Evolutionary conservation across 2,888 invertebrate species (phyloP), one percentile per base, ranked within the genome.

Genomic region (Graphium colonna): DNA sequence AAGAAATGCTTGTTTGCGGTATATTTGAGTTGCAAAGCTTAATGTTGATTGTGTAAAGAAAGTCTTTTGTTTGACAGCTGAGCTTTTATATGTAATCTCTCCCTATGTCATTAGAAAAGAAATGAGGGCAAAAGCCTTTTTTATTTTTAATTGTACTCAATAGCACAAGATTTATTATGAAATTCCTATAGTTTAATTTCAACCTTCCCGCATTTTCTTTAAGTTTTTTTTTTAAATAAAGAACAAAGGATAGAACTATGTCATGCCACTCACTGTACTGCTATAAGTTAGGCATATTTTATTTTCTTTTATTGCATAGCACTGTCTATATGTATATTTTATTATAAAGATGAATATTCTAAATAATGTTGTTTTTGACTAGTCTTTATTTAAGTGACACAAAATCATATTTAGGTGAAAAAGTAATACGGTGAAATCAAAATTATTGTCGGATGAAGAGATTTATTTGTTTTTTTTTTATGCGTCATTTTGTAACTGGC

Each of bases 321-420:
- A n/a, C 26, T 21, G 5, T 21, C 21, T 21, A 8, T 40, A 18
- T 40, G 36, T 46, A 12, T 40, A 18, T 31, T 33, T 31, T n/a
- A 52, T 21, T 46, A 16, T 47, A 13, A 61, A 63, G 56, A 57
- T 41, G 63, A 62, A 55, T 31, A 21, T 51, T 56, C 43, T 63
- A 59, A 63, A 62, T 68, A 63, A 67, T 66, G 76, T 76, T 76
- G 71, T 75, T 72, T 65, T 67, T 69, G 62, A 74, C 80, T 80
- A 80, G 80, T 80, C 80, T 61, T 70, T 67, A 64, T 64, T 63
- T 72, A 69, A 69, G 68, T 62, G 52, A 59, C 60, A 49, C 51
- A 57, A 60, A 60, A 61, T 51, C 47, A 62, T 63, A 59, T 66
- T 61, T 66, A 47, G 39, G 51, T 26, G 31, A 43, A 16, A 52